Base-by-base conservation (phyloP, 2,888 invertebrate genomes). In the Cylindroiulus punctatus region DNA sequence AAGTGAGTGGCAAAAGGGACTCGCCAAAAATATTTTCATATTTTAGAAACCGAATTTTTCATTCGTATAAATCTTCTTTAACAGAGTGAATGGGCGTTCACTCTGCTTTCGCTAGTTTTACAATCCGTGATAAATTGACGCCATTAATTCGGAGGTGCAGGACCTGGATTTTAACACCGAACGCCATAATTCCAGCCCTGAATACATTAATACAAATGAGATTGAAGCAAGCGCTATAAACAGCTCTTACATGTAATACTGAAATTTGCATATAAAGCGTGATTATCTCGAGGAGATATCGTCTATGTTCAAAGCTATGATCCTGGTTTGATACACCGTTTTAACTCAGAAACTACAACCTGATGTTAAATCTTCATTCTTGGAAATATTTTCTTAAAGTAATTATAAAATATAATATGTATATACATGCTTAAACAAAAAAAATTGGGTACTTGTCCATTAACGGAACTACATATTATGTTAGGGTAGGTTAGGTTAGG, bases 151-250 rank as follows among this genome's bases (percentile, higher is more conserved):
- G 17, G 76, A 30, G 30, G 76, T 30, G 30, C 30, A 30, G 76
- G 76, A 76, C 30, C 76, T 30, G 22, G 57, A 22, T 19, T 57
- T 57, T 22, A 57, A 57, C 22, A 7, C 57, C n/a, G 57, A 57
- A 30, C 26, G 30, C 76, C 26, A 76, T 76, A 76, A 76, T 76
- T 76, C 76, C 76, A 30, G 30, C 30, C 30, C 26, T 76, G 76
- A 76, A 76, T 76, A 76, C 76, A 76, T 76, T 76, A 76, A 76
- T 76, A 76, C 76, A 76, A 30, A 76, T 76, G 76, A 76, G 76
- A 76, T 76, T 76, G 76, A 76, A 76, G 30, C 76, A 76, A 76
- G 76, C 14, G 76, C 76, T 76, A 76, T 76, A 76, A 76, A 76
- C 76, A 76, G 76, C 76, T 30, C 76, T 76, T 76, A n/a, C n/a